Percentiles rank a stretch among this genome's conserved stretches.
These are phyloP conservation scores for Rotaria magnacalcarata DNA, from an alignment of 2,888 invertebrate species.

Conservation along the genomic window DNA sequence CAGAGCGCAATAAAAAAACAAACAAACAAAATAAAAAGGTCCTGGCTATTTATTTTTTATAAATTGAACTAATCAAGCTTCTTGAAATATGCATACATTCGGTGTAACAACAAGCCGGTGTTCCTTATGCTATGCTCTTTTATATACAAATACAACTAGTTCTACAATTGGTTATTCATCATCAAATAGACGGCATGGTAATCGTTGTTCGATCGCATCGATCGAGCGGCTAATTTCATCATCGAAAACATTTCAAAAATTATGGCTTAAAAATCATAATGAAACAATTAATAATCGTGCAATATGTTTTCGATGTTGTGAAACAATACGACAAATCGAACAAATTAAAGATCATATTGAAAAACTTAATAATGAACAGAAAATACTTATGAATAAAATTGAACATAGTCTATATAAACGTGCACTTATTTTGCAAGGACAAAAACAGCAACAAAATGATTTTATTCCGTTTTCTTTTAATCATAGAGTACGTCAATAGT, in stretches of 20 bases:
- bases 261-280: neutral
- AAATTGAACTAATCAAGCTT: slow-evolving; percentile 17
- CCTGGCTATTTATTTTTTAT: neutral
- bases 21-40: slow-evolving; percentile 1
- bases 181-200: neutral
- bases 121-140: neutral
- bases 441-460: neutral
- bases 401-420: slow-evolving; percentile 6
- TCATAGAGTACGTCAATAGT: neutral
- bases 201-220: neutral
- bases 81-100: neutral
- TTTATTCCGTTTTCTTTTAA: neutral
- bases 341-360: neutral
- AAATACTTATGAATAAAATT: slow-evolving; percentile 19
- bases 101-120: neutral
- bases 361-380: neutral
- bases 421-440: neutral
- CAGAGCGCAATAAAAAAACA: neutral
- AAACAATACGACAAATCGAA: neutral
- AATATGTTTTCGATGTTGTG: slow-evolving; percentile 32
- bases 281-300: neutral
- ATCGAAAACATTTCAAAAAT: neutral
- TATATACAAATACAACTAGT: neutral
- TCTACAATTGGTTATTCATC: neutral
- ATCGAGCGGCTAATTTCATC: neutral